Conservation (phyloP, 2,113 vertebrate genomes). For the Gobius niger region DNA sequence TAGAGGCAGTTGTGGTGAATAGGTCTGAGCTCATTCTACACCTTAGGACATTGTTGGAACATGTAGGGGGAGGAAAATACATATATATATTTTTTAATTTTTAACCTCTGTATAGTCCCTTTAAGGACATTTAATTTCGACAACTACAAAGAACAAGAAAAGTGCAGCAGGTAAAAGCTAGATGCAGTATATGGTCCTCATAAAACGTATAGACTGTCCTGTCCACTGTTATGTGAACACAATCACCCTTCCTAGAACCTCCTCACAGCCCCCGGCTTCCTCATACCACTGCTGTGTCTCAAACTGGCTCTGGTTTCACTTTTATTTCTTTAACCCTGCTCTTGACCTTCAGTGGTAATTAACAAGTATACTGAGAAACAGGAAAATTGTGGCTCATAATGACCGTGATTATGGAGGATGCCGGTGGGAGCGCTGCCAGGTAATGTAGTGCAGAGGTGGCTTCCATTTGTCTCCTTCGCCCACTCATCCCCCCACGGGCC, state of each 20-base stretch:
- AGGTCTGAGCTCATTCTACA: no score
- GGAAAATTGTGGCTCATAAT: conserved; percentile 76
- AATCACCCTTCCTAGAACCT: conserved; percentile 62
- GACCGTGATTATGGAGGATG: conserved; percentile 74
- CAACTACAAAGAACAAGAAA: no score
- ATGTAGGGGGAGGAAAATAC: no score
- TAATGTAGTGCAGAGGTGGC: conserved; percentile 57
- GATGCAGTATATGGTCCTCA: background rate
- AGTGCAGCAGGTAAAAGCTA: no score
- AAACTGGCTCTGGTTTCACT: conserved; percentile 55
- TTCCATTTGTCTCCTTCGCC: conserved; percentile 58
- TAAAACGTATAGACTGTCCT: background rate
- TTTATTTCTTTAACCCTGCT: conserved; percentile 73
- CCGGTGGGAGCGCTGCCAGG: conserved; percentile 64
- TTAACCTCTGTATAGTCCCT: no score
- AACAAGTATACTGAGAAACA: conserved; percentile 73
- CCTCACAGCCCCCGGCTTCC: conserved; percentile 1
- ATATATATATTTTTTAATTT: no score
- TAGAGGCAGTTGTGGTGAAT: no score
- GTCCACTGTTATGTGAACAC: conserved; percentile 33
- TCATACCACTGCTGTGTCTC: conserved; percentile 33
- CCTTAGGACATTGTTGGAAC: no score
- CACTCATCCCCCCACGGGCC: conserved; percentile 18
- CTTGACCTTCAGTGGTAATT: conserved; percentile 66
- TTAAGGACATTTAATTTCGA: no score